These are phyloP conservation scores for Achatina immaculata DNA, from an alignment of 1,140 invertebrate species.

Conservation along the genomic window DNA sequence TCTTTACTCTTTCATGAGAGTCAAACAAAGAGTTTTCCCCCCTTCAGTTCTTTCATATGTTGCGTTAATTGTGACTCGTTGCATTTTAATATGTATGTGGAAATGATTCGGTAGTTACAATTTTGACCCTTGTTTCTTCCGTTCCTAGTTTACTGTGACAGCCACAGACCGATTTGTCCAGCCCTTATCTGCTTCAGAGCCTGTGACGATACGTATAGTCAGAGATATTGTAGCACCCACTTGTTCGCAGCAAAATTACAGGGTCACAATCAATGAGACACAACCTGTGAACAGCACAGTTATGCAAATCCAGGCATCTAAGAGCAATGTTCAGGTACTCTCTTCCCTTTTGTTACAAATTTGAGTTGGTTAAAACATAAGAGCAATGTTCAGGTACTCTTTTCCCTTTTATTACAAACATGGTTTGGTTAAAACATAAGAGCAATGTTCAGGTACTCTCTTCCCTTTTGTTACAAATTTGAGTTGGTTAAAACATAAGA, in stretches of 20 bases:
- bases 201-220: background rate
- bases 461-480: background rate
- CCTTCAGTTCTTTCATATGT: background rate
- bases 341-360: background rate
- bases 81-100: no score
- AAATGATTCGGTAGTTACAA: no score
- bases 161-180: slow-evolving; percentile 8
- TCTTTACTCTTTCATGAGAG: no score
- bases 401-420: background rate
- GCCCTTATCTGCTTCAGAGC: background rate
- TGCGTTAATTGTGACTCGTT: background rate
- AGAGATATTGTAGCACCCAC: slow-evolving; percentile 22
- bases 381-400: slow-evolving; percentile 27
- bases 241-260: slow-evolving; percentile 21
- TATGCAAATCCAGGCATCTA: slow-evolving; percentile 25
- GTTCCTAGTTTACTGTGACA: slow-evolving; percentile 16
- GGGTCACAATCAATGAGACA: slow-evolving; percentile 40
- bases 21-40: no score
- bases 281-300: slow-evolving; percentile 40
- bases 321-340: slow-evolving; percentile 28
- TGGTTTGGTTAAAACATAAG: no score
- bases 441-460: slow-evolving; percentile 26
- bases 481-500: no score
- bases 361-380: no score
- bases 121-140: no score